Base-by-base conservation (phyloP, 2,888 invertebrate genomes). In the Protonemura montana region DNA sequence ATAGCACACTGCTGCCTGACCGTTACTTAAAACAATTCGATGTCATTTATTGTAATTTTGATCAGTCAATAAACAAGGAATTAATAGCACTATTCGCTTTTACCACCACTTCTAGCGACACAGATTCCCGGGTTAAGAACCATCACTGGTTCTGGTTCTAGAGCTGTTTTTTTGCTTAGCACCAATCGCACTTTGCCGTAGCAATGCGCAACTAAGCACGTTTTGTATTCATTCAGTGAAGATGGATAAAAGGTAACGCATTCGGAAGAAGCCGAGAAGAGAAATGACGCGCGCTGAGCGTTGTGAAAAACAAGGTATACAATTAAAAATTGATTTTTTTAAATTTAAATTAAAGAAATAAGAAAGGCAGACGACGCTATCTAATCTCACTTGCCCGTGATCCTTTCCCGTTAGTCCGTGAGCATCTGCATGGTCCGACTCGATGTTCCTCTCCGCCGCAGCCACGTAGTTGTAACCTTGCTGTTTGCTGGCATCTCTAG, bases 191-290 rank as follows among this genome's bases (percentile, higher is more conserved):
- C 59, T 21, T 59, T 59, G 59, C 59, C 59, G 21, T 59, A 21
- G 59, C 59, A 59, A 59, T 59, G 59, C 59, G 59, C 59, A 3
- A 59, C 59, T 59, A 59, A 59, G 59, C 59, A 59, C 59, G 59
- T 59, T 59, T 59, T 59, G 59, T 21, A 21, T 59, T 59, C 59
- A 21, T 59, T 59, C 59, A 59, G 59, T 1, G 59, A 59, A 59
- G 59, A 59, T 59, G 59, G 59, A 59, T 21, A 16, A 21, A 59
- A 59, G 59, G 59, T 59, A 59, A 59, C 59, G 59, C 59, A 13
- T 7, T 59, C 59, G 59, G 6, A 59, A 59, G 59, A 59, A 21
- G 59, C 13, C 59, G 59, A 59, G 59, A 59, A 59, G 59, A 59
- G 59, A 3, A 59, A 59, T 59, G 16, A 59, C 13, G 59, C 21